Conservation (phyloP, 2,888 invertebrate genomes). For the Eupithecia vulgata region DNA sequence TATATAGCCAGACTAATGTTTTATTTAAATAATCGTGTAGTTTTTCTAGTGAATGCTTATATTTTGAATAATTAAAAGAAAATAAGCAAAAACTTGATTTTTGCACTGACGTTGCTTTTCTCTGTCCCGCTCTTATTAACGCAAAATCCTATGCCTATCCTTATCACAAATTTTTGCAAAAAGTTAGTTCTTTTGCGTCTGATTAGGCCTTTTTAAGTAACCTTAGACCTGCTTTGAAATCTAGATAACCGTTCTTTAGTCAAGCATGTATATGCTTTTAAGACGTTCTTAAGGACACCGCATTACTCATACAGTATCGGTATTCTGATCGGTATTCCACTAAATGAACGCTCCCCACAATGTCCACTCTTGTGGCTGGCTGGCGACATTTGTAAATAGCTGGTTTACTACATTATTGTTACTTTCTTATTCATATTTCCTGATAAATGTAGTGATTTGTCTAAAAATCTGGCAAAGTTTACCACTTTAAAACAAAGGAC, state of each 20-base stretch:
- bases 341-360: constrained; percentile 75
- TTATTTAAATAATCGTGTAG: too few species aligned
- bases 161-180: too few species aligned
- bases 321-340: constrained; percentile 78
- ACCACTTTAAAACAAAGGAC: not conserved
- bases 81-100: too few species aligned
- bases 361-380: constrained; percentile 13
- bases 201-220: constrained; percentile 20
- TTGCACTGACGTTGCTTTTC: too few species aligned
- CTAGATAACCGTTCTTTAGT: constrained; percentile 65
- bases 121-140: too few species aligned
- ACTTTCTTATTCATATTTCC: too few species aligned
- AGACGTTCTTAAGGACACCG: constrained; percentile 70
- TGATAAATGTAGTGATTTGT: too few species aligned
- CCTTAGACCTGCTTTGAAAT: constrained; percentile 54
- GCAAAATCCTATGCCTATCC: too few species aligned
- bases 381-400: not conserved
- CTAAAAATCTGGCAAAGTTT: not conserved
- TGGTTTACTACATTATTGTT: not conserved
- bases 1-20: too few species aligned
- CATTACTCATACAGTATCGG: constrained; percentile 80
- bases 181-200: not conserved
- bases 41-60: too few species aligned
- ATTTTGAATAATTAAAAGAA: too few species aligned
- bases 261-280: constrained; percentile 65